Percentiles rank a stretch among this genome's conserved stretches.
Evolutionary conservation across 2,797 vertebrate genomes (phyloP).

Genomic region (Anabacerthia variegaticeps): DNA sequence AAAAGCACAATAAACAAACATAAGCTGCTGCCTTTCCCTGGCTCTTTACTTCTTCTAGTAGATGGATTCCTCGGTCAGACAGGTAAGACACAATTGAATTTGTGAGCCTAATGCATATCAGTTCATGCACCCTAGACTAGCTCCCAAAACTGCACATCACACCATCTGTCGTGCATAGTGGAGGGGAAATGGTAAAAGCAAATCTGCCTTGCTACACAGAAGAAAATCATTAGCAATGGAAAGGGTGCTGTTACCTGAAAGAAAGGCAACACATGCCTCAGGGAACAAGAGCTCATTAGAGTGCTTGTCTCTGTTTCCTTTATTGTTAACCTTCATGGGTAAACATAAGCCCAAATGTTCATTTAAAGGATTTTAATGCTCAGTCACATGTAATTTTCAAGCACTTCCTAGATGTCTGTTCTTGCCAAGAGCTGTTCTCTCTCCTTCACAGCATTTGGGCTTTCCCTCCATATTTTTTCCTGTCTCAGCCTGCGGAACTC

Average conservation of each 20-base stretch:
- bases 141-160: slow-evolving; percentile 14
- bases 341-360: slow-evolving; percentile 26
- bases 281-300: slow-evolving; percentile 44
- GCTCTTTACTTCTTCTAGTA: slow-evolving; percentile 46
- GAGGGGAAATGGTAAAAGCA: not conserved
- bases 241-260: slow-evolving; percentile 28
- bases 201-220: not conserved
- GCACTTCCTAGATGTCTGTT: not conserved
- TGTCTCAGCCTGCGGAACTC: not conserved
- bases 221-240: slow-evolving; percentile 32
- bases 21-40: slow-evolving; percentile 46
- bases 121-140: slow-evolving; percentile 50
- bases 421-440: not conserved
- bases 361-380: not conserved
- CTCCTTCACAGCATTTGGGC: not conserved
- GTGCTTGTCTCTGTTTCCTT: not conserved
- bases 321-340: not conserved
- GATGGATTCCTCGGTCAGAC: slow-evolving; percentile 54
- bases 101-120: slow-evolving; percentile 67
- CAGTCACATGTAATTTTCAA: slow-evolving; percentile 14
- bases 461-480: not conserved
- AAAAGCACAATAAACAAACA: slow-evolving; percentile 31
- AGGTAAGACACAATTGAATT: slow-evolving; percentile 66
- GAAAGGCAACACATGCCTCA: not conserved
- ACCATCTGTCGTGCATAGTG: slow-evolving; percentile 26